Evolutionary conservation across 2,888 invertebrate species (phyloP).

Genomic region (Boloria euphrosyne): DNA sequence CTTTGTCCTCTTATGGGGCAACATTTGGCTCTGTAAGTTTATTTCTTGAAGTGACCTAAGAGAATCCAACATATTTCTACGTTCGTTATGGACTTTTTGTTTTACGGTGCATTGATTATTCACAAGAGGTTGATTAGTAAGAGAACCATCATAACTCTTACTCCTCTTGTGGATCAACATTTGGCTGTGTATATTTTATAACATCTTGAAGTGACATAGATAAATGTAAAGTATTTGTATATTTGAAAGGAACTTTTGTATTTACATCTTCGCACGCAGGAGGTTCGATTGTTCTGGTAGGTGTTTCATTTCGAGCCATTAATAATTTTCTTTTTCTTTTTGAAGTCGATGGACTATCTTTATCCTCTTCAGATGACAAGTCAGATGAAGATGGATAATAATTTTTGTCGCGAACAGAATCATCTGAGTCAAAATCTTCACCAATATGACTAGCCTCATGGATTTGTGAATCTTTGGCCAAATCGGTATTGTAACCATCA

Average conservation of each 20-base stretch:
- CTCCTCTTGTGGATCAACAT: background rate
- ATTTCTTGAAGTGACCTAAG: slow-evolving; percentile 4
- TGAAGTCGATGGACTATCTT: background rate
- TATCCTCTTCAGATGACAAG: slow-evolving; percentile 1
- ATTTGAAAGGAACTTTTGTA: slow-evolving; percentile 1
- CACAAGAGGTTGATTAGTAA: slow-evolving; percentile 2
- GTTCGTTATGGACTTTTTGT: background rate
- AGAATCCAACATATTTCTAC: slow-evolving; percentile 1
- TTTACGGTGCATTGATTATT: slow-evolving; percentile 1
- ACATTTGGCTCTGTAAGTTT: slow-evolving; percentile 2
- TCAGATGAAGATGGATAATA: background rate
- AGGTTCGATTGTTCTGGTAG: too few species aligned
- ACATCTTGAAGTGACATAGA: slow-evolving; percentile 2
- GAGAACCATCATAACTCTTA: slow-evolving; percentile 1
- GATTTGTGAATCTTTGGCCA: background rate
- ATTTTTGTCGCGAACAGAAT: slow-evolving; percentile 5
- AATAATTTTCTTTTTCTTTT: slow-evolving; percentile 4
- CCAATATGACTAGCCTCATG: background rate
- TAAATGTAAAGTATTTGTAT: slow-evolving; percentile 6
- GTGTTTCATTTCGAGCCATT: background rate
- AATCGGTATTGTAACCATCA: too few species aligned
- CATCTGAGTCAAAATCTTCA: slow-evolving; percentile 2
- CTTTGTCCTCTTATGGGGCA: slow-evolving; percentile 3
- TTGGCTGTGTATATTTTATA: slow-evolving; percentile 2
- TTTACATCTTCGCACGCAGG: background rate